These are phyloP conservation scores for Noctua comes DNA, from an alignment of 2,888 invertebrate genomes.

Conservation along the genomic window DNA sequence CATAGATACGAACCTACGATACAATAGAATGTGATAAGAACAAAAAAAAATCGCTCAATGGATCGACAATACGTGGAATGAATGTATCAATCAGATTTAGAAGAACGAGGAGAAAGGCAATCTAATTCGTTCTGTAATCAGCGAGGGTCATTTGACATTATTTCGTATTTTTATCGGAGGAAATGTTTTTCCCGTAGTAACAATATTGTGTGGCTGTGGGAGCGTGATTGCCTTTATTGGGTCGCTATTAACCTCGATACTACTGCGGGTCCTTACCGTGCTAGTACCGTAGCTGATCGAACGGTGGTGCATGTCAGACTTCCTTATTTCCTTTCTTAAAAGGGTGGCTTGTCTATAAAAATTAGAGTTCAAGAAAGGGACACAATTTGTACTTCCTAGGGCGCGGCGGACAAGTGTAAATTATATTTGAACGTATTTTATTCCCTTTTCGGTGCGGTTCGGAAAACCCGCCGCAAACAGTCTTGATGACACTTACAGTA, in stretches of 20 bases:
- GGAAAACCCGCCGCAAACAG: neutral
- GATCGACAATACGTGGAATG: neutral
- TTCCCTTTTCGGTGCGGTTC: neutral
- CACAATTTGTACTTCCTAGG: neutral
- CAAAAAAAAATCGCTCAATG: neutral
- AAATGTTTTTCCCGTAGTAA: conserved; percentile 19
- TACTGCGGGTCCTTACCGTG: conserved; percentile 1
- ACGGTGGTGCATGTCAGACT: neutral
- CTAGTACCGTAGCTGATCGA: neutral
- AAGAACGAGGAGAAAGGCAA: neutral
- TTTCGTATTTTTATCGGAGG: neutral
- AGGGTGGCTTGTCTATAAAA: conserved; percentile 3
- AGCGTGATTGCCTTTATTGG: conserved; percentile 25
- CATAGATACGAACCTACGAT: neutral
- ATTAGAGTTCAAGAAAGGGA: neutral
- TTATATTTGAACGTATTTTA: conserved; percentile 23
- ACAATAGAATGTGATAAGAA: neutral
- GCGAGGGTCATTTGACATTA: neutral
- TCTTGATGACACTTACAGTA: neutral
- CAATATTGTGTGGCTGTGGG: conserved; percentile 1
- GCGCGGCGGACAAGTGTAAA: neutral
- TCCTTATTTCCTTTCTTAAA: conserved; percentile 7
- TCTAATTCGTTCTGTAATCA: neutral
- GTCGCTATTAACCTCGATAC: conserved; percentile 7
- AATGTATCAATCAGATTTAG: neutral